These are phyloP conservation scores for Caenorhabditis latens DNA, from an alignment of 1,140 invertebrate genomes.

Conservation along the genomic window DNA sequence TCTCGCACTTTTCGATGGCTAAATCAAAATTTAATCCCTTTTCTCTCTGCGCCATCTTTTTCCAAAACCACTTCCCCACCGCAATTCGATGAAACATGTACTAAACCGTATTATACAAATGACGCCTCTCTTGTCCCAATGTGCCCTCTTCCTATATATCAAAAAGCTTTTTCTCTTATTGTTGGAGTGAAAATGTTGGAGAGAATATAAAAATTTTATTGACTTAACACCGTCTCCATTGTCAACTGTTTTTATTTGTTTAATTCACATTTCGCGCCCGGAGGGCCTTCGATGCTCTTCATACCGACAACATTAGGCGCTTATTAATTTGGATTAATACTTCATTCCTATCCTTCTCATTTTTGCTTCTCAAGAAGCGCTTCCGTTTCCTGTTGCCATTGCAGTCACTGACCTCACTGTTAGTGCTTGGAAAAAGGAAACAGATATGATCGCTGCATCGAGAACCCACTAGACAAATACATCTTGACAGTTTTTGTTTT, in stretches of 20 bases:
- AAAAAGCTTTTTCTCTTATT: slow-evolving; percentile 47
- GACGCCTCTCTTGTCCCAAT: not conserved
- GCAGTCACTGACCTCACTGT: slow-evolving; percentile 23
- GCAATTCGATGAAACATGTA: slow-evolving; percentile 35
- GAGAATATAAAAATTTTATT: slow-evolving; percentile 56
- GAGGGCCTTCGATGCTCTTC: slow-evolving; percentile 35
- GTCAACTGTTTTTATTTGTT: slow-evolving; percentile 56
- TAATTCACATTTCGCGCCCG: slow-evolving; percentile 42
- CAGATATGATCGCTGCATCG: slow-evolving; percentile 12
- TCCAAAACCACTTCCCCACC: not conserved
- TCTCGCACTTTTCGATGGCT: not conserved
- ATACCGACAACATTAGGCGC: slow-evolving; percentile 47
- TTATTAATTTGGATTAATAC: slow-evolving; percentile 55
- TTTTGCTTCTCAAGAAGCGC: slow-evolving; percentile 10
- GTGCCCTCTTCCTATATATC: slow-evolving; percentile 22
- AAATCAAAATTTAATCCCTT: slow-evolving; percentile 47
- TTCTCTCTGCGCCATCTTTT: not conserved
- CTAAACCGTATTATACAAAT: slow-evolving; percentile 56
- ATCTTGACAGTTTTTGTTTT: slow-evolving; percentile 52
- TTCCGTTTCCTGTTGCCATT: slow-evolving; percentile 50
- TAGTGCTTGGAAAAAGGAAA: slow-evolving; percentile 7
- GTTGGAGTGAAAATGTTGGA: slow-evolving; percentile 41
- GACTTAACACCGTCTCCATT: slow-evolving; percentile 54
- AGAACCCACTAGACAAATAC: not conserved
- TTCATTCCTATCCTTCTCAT: slow-evolving; percentile 13